These are phyloP conservation scores for Charina bottae DNA, from an alignment of 2,113 vertebrate species.

Conservation along the genomic window DNA sequence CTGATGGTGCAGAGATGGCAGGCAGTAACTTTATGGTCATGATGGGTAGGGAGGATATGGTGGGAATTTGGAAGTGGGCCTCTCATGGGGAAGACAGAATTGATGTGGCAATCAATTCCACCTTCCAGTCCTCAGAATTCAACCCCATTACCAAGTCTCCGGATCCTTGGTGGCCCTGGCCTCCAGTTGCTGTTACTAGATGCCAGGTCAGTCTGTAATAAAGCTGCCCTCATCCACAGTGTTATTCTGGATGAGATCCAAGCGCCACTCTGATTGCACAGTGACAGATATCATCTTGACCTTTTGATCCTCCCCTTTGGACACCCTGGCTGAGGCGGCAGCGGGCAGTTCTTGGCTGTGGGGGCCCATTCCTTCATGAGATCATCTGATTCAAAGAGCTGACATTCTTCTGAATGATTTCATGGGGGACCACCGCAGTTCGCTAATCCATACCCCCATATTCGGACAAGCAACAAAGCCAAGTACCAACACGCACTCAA, in stretches of 20 bases:
- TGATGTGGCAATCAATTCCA: neutral
- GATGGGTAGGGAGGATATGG: neutral
- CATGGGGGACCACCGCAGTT: neutral
- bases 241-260: neutral
- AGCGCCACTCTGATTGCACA: neutral
- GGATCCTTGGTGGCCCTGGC: neutral
- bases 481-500: neutral
- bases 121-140: neutral
- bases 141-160: neutral
- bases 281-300: neutral
- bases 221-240: neutral
- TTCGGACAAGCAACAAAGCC: conserved; percentile 9
- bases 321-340: neutral
- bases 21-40: neutral
- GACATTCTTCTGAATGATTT: conserved; percentile 31
- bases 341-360: neutral
- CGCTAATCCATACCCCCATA: conserved; percentile 31
- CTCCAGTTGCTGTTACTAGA: neutral
- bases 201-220: neutral
- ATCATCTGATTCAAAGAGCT: conserved; percentile 46
- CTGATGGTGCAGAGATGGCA: neutral
- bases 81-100: neutral
- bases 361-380: neutral
- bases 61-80: neutral
- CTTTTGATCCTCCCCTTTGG: neutral